phyloP scores from a whole-genome alignment of 2,888 invertebrate genomes.

The Sicus ferrugineus region DNA sequence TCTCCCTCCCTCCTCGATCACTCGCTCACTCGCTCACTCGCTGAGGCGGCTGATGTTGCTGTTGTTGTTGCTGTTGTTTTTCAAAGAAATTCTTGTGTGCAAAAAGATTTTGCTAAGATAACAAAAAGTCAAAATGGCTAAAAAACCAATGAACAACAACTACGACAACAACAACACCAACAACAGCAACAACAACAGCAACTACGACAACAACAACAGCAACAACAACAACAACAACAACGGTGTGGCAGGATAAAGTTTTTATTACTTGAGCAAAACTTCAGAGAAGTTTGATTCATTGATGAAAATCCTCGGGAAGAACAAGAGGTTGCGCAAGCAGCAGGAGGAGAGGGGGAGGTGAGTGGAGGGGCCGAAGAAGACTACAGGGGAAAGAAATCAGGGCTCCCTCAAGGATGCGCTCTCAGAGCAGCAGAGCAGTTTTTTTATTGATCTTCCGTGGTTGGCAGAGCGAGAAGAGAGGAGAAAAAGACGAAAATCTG shows the following conservation, averaged over 20 bases:
- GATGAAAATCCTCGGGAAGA: neutral
- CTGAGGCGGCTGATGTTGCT: neutral
- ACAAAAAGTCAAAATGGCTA: slow-evolving; percentile 9
- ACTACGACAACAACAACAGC: neutral
- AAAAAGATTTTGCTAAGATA: slow-evolving; percentile 17
- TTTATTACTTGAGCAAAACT: slow-evolving; percentile 19
- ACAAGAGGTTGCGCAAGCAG: neutral
- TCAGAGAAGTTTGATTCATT: slow-evolving; percentile 21
- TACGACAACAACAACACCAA: neutral
- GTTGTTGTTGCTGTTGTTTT: neutral
- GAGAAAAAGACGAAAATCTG: neutral
- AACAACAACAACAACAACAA: slow-evolving; percentile 6
- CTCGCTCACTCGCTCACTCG: neutral
- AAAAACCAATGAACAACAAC: slow-evolving; percentile 1
- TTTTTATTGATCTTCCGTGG: no score
- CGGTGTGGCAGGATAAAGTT: slow-evolving; percentile 18
- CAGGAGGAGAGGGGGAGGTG: neutral
- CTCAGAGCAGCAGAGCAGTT: no score
- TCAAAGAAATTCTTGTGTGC: slow-evolving; percentile 19
- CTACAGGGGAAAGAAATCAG: no score
- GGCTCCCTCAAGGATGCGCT: no score
- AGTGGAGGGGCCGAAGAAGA: no score
- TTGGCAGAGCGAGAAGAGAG: no score
- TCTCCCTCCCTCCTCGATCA: neutral
- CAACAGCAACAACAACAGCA: slow-evolving; percentile 5